Evolutionary conservation across 92 coral and sea anemone species (phyloP).

Genomic region (Epizoanthus rinbou): DNA sequence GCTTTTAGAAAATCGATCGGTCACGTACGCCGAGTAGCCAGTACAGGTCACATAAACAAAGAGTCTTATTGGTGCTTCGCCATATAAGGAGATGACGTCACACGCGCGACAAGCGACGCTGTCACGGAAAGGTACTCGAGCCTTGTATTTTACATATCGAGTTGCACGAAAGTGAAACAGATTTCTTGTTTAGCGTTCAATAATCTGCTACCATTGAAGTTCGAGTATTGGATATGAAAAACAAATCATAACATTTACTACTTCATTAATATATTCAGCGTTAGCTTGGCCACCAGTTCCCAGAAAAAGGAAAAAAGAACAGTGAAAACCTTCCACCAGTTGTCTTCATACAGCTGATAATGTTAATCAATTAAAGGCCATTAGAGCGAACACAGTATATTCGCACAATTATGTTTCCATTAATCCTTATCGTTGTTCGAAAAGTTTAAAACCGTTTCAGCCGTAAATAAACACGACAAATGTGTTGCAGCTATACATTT

Average conservation of each 20-base stretch:
- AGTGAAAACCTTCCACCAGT: conserved; percentile 19
- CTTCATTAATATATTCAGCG: not conserved
- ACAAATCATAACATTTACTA: not conserved
- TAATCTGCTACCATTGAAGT: not conserved
- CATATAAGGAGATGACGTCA: conserved; percentile 44
- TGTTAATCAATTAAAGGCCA: not conserved
- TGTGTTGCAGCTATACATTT: too few relatives aligned
- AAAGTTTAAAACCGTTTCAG: too few relatives aligned
- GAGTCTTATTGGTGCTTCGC: not conserved
- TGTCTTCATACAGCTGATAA: not conserved
- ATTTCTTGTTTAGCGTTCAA: not conserved
- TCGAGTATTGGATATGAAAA: not conserved
- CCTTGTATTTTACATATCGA: not conserved
- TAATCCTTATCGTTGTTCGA: not conserved
- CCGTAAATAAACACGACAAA: too few relatives aligned
- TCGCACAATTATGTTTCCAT: not conserved
- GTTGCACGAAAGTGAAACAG: not conserved
- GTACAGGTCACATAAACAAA: conserved; percentile 28
- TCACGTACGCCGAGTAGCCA: conserved; percentile 19
- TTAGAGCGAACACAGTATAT: not conserved
- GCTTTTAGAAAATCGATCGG: conserved; percentile 19
- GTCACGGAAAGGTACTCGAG: conserved; percentile 7
- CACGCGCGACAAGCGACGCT: not conserved
- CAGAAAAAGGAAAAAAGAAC: not conserved
- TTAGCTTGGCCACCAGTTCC: not conserved